A percentile compares a stretch with the other conserved stretches of the same genome.
phyloP scores from a whole-genome alignment of 2,113 vertebrate species.

The Vanacampus margaritifer region DNA sequence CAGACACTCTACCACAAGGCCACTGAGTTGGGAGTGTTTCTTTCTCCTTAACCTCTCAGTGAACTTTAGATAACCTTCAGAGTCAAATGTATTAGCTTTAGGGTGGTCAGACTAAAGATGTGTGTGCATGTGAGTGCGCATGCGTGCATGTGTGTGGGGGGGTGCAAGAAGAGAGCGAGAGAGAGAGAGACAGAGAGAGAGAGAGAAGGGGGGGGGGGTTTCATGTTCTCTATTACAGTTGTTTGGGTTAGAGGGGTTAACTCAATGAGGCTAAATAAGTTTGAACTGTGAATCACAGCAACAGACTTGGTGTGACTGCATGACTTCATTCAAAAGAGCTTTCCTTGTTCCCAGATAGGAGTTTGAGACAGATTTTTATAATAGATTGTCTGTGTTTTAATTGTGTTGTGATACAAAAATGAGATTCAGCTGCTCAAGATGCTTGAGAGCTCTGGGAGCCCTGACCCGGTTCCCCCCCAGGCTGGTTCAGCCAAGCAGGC shows the following conservation, averaged over 20 bases:
- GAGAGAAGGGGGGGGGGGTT: too few species aligned
- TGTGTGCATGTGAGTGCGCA: conserved; percentile 27
- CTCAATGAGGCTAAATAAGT: conserved; percentile 67
- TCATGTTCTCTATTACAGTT: conserved; percentile 68
- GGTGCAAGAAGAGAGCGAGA: conserved; percentile 9
- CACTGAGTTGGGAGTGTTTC: too few species aligned
- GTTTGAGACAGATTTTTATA: conserved; percentile 48
- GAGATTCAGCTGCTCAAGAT: conserved; percentile 67
- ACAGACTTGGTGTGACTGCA: conserved; percentile 45
- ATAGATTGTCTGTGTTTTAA: conserved; percentile 65
- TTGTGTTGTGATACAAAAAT: conserved; percentile 64
- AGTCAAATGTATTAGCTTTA: conserved; percentile 73
- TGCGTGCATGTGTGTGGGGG: conserved; percentile 23
- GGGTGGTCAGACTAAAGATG: conserved; percentile 58
- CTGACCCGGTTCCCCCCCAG: conserved; percentile 60
- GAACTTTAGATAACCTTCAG: conserved; percentile 72
- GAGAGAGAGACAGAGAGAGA: conserved; percentile 3
- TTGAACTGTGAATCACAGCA: conserved; percentile 66
- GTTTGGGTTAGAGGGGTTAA: conserved; percentile 71
- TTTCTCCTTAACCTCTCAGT: conserved; percentile 63
- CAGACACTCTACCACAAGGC: too few species aligned
- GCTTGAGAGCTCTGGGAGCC: conserved; percentile 63
- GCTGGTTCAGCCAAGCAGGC: conserved; percentile 61
- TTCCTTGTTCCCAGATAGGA: neutral
- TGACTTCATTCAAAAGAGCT: conserved; percentile 9